A percentile compares a stretch with the other conserved stretches of the same genome.
Evolutionary conservation across 2,797 vertebrate species (phyloP).

Genomic region (Fundulus diaphanus): DNA sequence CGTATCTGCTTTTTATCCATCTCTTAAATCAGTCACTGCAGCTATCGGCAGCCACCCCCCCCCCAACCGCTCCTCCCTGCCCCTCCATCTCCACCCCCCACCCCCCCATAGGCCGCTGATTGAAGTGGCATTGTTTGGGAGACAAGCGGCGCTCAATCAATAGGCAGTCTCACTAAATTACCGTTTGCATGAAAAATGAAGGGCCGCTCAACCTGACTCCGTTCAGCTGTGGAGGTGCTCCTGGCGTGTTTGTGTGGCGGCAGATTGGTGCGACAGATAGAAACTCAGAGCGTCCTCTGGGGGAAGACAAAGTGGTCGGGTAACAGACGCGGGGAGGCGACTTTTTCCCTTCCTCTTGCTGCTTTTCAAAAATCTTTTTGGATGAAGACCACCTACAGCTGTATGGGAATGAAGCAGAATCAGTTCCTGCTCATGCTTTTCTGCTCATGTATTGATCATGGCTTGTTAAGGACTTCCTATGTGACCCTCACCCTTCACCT

Average conservation of each 20-base stretch:
- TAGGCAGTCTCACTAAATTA: conserved; percentile 87
- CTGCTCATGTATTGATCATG: conserved; percentile 66
- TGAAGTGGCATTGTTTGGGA: conserved; percentile 88
- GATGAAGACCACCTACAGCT: conserved; percentile 63
- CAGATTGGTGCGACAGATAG: conserved; percentile 62
- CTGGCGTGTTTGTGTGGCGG: conserved; percentile 31
- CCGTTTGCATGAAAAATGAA: conserved; percentile 88
- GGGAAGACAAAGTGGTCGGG: conserved; percentile 70
- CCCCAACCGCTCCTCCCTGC: conserved; percentile 33
- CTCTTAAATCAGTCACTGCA: conserved; percentile 92
- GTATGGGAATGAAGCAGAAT: conserved; percentile 33
- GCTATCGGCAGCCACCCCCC: conserved; percentile 85
- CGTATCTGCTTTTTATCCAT: conserved; percentile 91
- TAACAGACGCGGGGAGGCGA: conserved; percentile 56
- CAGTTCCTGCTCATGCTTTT: conserved; percentile 30
- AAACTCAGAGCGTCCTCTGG: conserved; percentile 33
- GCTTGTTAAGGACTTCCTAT: conserved; percentile 70
- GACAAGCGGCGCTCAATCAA: conserved; percentile 85
- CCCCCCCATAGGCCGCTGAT: conserved; percentile 81
- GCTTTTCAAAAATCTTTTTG: conserved; percentile 46
- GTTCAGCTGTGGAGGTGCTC: conserved; percentile 68
- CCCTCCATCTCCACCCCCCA: conserved; percentile 46
- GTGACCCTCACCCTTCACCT: conserved; percentile 67
- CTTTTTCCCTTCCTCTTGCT: conserved; percentile 21
- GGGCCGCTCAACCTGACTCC: conserved; percentile 77